These are phyloP conservation scores for Choristoneura fumiferana DNA, from an alignment of 1,140 invertebrate species.

Conservation along the genomic window DNA sequence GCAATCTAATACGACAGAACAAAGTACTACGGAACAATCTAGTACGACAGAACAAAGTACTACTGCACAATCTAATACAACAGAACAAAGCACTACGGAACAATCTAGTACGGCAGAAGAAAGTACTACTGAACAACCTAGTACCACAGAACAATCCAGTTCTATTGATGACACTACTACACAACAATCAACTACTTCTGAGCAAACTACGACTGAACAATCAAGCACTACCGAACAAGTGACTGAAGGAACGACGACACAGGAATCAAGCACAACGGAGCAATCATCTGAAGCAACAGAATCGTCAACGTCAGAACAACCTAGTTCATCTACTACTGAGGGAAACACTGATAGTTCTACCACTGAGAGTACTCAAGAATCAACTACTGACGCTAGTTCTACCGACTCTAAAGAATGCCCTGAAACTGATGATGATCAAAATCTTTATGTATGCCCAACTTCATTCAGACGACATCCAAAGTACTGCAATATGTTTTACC, in stretches of 20 bases:
- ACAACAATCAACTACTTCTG: slow-evolving; percentile 31
- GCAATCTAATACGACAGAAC: slow-evolving; percentile 26
- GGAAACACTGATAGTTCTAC: slow-evolving; percentile 39
- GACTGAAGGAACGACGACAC: too few species aligned
- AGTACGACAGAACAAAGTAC: slow-evolving; percentile 29
- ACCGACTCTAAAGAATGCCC: slow-evolving; percentile 66
- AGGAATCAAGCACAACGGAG: slow-evolving; percentile 19
- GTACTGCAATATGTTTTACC: slow-evolving; percentile 91
- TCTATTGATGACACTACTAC: slow-evolving; percentile 37
- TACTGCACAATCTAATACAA: slow-evolving; percentile 35
- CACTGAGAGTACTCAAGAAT: slow-evolving; percentile 43
- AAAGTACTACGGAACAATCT: slow-evolving; percentile 21
- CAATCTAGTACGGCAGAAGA: slow-evolving; percentile 33
- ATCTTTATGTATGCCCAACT: slow-evolving; percentile 86
- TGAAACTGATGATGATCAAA: slow-evolving; percentile 82
- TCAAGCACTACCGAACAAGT: slow-evolving; percentile 29
- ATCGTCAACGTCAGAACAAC: slow-evolving; percentile 34
- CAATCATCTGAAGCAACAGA: slow-evolving; percentile 30
- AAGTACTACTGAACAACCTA: slow-evolving; percentile 41
- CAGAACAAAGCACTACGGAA: slow-evolving; percentile 38
- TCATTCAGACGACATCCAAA: slow-evolving; percentile 90
- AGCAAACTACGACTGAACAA: slow-evolving; percentile 16
- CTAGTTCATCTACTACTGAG: slow-evolving; percentile 27
- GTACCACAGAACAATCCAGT: slow-evolving; percentile 27
- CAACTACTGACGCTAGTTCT: slow-evolving; percentile 43